Evolutionary conservation across 2,888 invertebrate genomes (phyloP).

Genomic region (Automeris io): DNA sequence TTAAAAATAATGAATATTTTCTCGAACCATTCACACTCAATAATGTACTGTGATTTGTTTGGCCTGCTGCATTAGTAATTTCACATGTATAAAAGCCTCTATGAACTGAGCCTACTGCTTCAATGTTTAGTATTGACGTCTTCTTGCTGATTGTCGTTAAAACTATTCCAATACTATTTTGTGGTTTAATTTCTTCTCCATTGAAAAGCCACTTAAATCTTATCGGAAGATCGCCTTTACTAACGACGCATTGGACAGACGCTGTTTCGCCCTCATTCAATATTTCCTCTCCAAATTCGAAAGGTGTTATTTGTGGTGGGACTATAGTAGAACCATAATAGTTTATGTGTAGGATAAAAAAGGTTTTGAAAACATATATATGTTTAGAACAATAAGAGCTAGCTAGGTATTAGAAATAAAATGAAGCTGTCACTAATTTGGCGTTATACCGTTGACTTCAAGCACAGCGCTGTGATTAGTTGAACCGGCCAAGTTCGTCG

Average conservation of each 20-base stretch:
- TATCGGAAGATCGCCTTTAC: slow-evolving; percentile 88
- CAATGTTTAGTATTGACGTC: slow-evolving; percentile 80
- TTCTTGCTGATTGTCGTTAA: slow-evolving; percentile 79
- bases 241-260: slow-evolving; percentile 84
- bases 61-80: slow-evolving; percentile 79
- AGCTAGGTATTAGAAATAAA: slow-evolving; percentile 29
- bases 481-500: slow-evolving; percentile 82
- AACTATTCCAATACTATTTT: slow-evolving; percentile 75
- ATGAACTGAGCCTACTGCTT: slow-evolving; percentile 78
- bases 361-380: slow-evolving; percentile 18
- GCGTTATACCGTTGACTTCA: slow-evolving; percentile 82
- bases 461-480: slow-evolving; percentile 82
- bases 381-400: slow-evolving; percentile 15
- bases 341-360: slow-evolving; percentile 20
- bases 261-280: slow-evolving; percentile 84
- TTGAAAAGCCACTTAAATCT: slow-evolving; percentile 85
- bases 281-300: slow-evolving; percentile 84
- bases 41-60: slow-evolving; percentile 75
- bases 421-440: slow-evolving; percentile 35
- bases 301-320: slow-evolving; percentile 84
- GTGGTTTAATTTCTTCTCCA: slow-evolving; percentile 63
- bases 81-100: slow-evolving; percentile 81
- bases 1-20: slow-evolving; percentile 25
- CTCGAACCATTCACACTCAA: slow-evolving; percentile 79
- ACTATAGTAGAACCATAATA: slow-evolving; percentile 60